Evolutionary conservation across 2,113 vertebrate species (phyloP), one percentile per base, ranked within the genome.

Genomic region (Brachionichthys hirsutus): DNA sequence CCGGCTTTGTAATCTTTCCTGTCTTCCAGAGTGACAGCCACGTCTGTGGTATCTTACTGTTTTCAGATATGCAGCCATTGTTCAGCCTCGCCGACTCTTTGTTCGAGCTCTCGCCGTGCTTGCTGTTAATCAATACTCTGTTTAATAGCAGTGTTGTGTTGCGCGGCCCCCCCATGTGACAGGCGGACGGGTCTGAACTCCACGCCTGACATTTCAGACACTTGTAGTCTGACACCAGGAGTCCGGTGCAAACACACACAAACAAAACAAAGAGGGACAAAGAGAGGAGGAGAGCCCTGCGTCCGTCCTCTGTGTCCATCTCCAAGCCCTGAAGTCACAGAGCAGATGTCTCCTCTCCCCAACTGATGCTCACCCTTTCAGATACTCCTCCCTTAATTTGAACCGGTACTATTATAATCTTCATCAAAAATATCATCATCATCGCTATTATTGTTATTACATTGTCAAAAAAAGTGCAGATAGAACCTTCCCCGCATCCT

Each of bases 391-490:
- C 85, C 77, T 85, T 84, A 45, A 79, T 80, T 77, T 83, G 54
- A 73, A 77, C 55, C 81, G 48, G 54, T 52, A 73, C 79, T 65
- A 52, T 70, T 65, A 52, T 70, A 81, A 74, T 84, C 75, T 73
- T 81, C 80, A 67, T 80, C 61, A 72, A 77, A 82, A 86, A 57
- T 36, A 46, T 63, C 74, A 47, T 63, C 69, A 70, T 62, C 70
- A 6, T n/a, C 24, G 34, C 77, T 60, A 81, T 88, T 80, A 74
- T 82, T 83, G 67, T 86, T 81, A 82, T 87, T 85, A 87, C 82
- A 85, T 88, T 85, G 85, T 74, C 54, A 83, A 86, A 89, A n/a
- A 50, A 90, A 90, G 89, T 90, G 89, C 89, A 87, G 87, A 86
- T 81, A 86, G 82, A 84, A 80, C 70, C 70, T 64, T 78, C 73